These are phyloP conservation scores for Corvus hawaiiensis DNA, from an alignment of 2,113 vertebrate genomes.

Conservation along the genomic window DNA sequence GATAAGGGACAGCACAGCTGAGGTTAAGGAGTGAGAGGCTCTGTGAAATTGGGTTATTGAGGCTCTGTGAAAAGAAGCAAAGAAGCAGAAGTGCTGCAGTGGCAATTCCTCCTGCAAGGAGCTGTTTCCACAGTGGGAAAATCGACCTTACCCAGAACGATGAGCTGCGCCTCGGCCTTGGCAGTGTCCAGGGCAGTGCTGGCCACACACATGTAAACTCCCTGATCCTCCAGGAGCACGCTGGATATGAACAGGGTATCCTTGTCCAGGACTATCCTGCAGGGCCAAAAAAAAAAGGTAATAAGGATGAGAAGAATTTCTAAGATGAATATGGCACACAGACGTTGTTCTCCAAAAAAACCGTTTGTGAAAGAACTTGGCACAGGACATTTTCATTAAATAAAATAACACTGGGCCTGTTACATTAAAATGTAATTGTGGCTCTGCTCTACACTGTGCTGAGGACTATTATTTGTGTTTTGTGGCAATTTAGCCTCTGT, in stretches of 20 bases:
- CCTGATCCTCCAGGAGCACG: constrained; percentile 81
- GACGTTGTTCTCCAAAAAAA: rapidly evolving
- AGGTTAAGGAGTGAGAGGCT: neutral
- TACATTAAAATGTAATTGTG: neutral
- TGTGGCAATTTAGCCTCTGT: neutral
- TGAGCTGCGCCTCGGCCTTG: constrained; percentile 67
- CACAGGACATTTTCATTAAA: neutral
- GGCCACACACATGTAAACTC: constrained; percentile 81
- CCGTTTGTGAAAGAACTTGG: neutral
- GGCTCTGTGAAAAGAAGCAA: neutral
- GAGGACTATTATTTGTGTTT: neutral
- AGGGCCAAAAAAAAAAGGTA: neutral
- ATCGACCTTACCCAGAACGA: constrained; percentile 82
- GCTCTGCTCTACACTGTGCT: neutral
- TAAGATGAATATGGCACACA: neutral
- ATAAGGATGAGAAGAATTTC: neutral
- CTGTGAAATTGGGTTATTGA: neutral
- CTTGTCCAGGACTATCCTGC: constrained; percentile 74
- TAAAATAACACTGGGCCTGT: neutral
- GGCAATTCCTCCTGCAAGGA: neutral
- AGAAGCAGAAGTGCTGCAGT: neutral
- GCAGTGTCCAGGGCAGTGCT: constrained; percentile 79
- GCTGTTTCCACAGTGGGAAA: rapidly evolving
- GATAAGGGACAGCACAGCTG: neutral
- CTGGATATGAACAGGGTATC: constrained; percentile 83